These are phyloP conservation scores for Epinotia nisella DNA, from an alignment of 2,888 invertebrate genomes.

Conservation along the genomic window DNA sequence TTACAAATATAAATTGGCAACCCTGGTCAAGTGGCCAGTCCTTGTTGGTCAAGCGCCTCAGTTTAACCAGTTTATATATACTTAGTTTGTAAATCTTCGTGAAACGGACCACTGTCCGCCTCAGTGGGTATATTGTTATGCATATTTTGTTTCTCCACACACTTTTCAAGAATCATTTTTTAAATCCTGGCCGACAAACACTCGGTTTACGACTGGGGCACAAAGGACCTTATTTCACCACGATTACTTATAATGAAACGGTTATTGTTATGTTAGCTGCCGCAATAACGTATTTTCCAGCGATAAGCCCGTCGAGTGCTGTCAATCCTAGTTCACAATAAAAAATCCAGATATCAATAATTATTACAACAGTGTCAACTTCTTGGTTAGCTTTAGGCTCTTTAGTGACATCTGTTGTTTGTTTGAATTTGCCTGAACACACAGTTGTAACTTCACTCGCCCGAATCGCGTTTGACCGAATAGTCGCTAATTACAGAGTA, in stretches of 20 bases:
- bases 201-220: neutral
- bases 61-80: no score
- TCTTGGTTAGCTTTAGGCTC: neutral
- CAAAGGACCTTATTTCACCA: constrained; percentile 35
- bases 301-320: neutral
- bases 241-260: constrained; percentile 38
- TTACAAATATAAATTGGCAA: no score
- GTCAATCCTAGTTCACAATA: neutral
- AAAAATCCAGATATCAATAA: neutral
- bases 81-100: no score
- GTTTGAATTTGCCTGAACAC: neutral
- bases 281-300: constrained; percentile 55
- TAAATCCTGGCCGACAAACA: neutral
- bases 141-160: neutral
- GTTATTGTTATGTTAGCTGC: constrained; percentile 55
- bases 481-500: neutral
- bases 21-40: no score
- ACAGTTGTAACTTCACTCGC: neutral
- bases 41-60: no score
- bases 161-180: neutral
- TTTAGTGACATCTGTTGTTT: neutral
- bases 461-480: neutral
- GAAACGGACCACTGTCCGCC: no score
- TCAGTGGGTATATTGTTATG: no score
- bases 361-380: neutral